Conservation (phyloP, 2,113 vertebrate species). For the Henicopernis longicauda region DNA sequence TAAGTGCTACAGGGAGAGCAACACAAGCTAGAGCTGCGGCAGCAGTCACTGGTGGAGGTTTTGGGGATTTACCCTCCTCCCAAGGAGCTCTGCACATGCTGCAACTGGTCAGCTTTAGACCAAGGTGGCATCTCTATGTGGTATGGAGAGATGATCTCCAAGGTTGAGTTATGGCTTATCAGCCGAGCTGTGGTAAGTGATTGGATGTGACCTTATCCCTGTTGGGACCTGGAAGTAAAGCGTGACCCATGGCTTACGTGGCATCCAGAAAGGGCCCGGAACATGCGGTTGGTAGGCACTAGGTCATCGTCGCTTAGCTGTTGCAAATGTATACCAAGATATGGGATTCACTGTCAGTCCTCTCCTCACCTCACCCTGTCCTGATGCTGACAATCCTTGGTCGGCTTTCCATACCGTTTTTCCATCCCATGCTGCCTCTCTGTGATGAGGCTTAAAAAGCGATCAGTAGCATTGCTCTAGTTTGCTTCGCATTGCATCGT, state of each 20-base stretch:
- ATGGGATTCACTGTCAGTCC: neutral
- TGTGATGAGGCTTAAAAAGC: neutral
- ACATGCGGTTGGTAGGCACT: fast-evolving
- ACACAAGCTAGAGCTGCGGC: neutral
- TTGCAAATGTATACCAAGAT: neutral
- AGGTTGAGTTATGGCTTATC: neutral
- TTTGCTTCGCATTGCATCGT: neutral
- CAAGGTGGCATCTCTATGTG: neutral
- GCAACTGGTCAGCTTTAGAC: neutral
- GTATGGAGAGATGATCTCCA: neutral
- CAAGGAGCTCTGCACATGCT: neutral
- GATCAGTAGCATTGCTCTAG: neutral
- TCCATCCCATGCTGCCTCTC: neutral
- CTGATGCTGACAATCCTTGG: neutral
- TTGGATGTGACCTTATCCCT: no score
- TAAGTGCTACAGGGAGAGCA: neutral
- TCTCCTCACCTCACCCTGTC: neutral
- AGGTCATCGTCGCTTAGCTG: neutral
- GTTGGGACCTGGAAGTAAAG: neutral
- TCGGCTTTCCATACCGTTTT: neutral
- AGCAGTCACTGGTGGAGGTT: neutral
- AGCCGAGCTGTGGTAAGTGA: fast-evolving
- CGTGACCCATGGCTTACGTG: fast-evolving
- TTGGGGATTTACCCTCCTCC: neutral
- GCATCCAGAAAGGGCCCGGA: neutral